A percentile compares a stretch with the other conserved stretches of the same genome.
phyloP scores from a whole-genome alignment of 2,113 vertebrate genomes.

The Oophaga pumilio region DNA sequence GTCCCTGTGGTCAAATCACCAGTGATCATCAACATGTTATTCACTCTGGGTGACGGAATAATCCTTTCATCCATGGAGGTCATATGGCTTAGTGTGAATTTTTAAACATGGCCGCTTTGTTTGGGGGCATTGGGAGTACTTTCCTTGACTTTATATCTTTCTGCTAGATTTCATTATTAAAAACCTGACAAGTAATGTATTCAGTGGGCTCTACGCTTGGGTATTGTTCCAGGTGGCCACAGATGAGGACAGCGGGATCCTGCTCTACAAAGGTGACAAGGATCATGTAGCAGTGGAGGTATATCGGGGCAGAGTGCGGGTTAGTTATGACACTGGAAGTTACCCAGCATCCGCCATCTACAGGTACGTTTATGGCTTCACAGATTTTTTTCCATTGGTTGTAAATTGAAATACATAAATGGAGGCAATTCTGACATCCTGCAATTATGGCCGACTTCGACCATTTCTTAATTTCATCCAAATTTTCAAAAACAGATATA shows the following conservation, averaged over 20 bases:
- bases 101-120: too few relatives aligned
- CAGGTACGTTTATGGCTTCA: constrained; percentile 77
- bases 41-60: too few relatives aligned
- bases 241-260: constrained; percentile 93
- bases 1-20: too few relatives aligned
- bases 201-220: not conserved
- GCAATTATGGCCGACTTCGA: too few relatives aligned
- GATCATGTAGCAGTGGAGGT: constrained; percentile 94
- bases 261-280: constrained; percentile 92
- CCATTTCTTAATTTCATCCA: too few relatives aligned
- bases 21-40: too few relatives aligned
- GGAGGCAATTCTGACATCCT: not conserved
- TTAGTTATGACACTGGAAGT: constrained; percentile 92
- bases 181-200: not conserved
- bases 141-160: too few relatives aligned
- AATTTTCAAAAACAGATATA: too few relatives aligned
- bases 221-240: constrained; percentile 84
- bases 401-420: not conserved
- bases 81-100: too few relatives aligned
- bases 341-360: constrained; percentile 95
- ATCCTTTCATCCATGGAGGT: too few relatives aligned
- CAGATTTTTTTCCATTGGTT: not conserved
- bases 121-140: too few relatives aligned
- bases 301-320: constrained; percentile 91
- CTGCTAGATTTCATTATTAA: too few relatives aligned